These are phyloP conservation scores for Menidia beryllina DNA, from an alignment of 2,113 vertebrate genomes.

Conservation along the genomic window DNA sequence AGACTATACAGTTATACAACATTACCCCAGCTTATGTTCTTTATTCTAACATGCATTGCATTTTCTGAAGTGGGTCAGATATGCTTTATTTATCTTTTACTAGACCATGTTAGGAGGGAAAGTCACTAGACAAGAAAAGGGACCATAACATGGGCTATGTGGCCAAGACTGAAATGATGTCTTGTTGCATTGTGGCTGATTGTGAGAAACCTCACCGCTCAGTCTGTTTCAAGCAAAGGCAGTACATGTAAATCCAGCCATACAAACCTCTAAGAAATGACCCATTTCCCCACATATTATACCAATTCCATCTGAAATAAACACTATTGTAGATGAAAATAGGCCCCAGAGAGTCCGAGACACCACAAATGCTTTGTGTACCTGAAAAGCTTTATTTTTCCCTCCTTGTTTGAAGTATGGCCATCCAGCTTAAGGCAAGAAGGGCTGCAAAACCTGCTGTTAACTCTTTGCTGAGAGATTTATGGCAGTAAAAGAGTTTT, in stretches of 20 bases:
- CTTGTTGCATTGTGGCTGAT: slow-evolving; percentile 43
- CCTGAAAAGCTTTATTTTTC: slow-evolving; percentile 50
- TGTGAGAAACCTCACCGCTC: neutral
- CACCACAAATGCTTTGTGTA: slow-evolving; percentile 69
- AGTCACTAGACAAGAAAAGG: slow-evolving; percentile 64
- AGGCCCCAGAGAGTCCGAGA: slow-evolving; percentile 40
- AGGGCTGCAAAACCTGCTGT: slow-evolving; percentile 40
- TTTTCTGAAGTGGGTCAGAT: slow-evolving; percentile 35
- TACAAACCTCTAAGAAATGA: slow-evolving; percentile 37
- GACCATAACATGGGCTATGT: slow-evolving; percentile 39
- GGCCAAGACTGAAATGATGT: slow-evolving; percentile 19
- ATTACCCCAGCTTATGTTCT: slow-evolving; percentile 8
- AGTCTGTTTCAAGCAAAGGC: neutral
- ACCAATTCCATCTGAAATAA: slow-evolving; percentile 41
- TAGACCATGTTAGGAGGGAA: slow-evolving; percentile 47
- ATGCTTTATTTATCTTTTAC: slow-evolving; percentile 58
- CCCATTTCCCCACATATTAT: slow-evolving; percentile 51
- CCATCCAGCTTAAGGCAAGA: slow-evolving; percentile 45
- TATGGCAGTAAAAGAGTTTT: slow-evolving; percentile 58
- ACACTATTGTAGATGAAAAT: slow-evolving; percentile 50
- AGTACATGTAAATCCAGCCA: slow-evolving; percentile 20
- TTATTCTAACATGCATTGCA: slow-evolving; percentile 35
- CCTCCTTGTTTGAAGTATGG: slow-evolving; percentile 65
- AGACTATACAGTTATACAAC: slow-evolving; percentile 58
- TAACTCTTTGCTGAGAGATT: slow-evolving; percentile 65